Conservation (phyloP, 2,113 vertebrate species). For the Seriola dumerili region DNA sequence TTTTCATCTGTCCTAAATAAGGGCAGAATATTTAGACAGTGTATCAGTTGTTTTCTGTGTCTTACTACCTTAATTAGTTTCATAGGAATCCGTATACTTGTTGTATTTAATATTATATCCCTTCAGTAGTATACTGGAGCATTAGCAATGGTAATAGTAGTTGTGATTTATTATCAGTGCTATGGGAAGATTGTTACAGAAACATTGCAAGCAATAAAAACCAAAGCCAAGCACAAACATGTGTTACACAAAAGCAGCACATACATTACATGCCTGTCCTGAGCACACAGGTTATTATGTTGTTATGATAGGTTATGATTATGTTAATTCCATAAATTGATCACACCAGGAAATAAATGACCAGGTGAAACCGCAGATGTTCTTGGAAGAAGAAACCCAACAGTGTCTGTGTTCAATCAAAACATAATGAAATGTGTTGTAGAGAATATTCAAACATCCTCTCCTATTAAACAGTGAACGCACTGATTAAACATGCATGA, state of each 20-base stretch:
- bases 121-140: background rate
- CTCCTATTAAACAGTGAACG: conserved; percentile 50
- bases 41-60: conserved; percentile 25
- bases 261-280: background rate
- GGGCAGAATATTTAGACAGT: conserved; percentile 33
- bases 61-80: conserved; percentile 20
- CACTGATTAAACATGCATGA: conserved; percentile 49
- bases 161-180: conserved; percentile 18
- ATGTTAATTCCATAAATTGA: conserved; percentile 26
- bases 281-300: conserved; percentile 5
- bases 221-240: conserved; percentile 22
- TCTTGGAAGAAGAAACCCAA: conserved; percentile 29
- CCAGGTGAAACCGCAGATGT: conserved; percentile 7
- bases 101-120: conserved; percentile 1
- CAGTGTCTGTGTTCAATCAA: conserved; percentile 46
- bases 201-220: conserved; percentile 28
- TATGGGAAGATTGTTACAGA: conserved; percentile 40
- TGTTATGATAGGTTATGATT: background rate
- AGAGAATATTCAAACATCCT: conserved; percentile 53
- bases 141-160: conserved; percentile 2
- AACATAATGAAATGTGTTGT: conserved; percentile 40
- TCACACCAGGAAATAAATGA: conserved; percentile 19
- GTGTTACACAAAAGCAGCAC: conserved; percentile 22
- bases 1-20: conserved; percentile 52
- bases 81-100: background rate